Conservation (phyloP, 2,113 vertebrate species). For the Probosciger aterrimus region DNA sequence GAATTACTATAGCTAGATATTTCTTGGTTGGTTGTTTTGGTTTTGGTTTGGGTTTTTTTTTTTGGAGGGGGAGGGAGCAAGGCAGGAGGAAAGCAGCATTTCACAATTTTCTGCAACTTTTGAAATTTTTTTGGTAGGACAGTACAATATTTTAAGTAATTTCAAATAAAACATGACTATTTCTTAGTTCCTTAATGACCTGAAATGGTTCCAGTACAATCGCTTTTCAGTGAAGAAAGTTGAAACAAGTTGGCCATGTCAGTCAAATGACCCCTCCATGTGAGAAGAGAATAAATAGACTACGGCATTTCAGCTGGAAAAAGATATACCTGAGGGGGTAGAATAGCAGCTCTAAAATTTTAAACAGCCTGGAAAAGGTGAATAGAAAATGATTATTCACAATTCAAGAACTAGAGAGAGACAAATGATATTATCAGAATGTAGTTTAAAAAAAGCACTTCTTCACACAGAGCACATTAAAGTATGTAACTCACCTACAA, state of each 20-base stretch:
- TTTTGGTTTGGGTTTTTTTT: background rate
- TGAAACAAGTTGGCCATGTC: background rate
- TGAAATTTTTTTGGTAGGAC: background rate
- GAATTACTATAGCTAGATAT: background rate
- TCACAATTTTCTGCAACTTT: background rate
- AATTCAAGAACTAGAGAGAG: background rate
- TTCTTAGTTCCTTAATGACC: background rate
- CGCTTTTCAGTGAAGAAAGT: background rate
- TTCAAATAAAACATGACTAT: background rate
- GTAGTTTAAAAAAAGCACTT: background rate
- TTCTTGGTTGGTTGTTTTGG: background rate
- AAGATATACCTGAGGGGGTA: background rate
- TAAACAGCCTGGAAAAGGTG: slow-evolving; percentile 34
- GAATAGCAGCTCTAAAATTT: background rate
- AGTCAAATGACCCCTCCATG: background rate
- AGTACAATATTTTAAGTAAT: background rate
- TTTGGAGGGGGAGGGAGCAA: accelerated
- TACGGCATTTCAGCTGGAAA: background rate
- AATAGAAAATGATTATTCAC: slow-evolving; percentile 34
- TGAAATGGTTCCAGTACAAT: background rate
- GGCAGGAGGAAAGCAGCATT: background rate
- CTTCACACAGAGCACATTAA: background rate
- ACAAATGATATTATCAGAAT: background rate
- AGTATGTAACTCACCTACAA: background rate
- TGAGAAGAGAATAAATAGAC: background rate